Percentiles rank a stretch among this genome's conserved stretches.
Evolutionary conservation across 2,797 vertebrate species (phyloP).

Genomic region (Pipistrellus nathusii): DNA sequence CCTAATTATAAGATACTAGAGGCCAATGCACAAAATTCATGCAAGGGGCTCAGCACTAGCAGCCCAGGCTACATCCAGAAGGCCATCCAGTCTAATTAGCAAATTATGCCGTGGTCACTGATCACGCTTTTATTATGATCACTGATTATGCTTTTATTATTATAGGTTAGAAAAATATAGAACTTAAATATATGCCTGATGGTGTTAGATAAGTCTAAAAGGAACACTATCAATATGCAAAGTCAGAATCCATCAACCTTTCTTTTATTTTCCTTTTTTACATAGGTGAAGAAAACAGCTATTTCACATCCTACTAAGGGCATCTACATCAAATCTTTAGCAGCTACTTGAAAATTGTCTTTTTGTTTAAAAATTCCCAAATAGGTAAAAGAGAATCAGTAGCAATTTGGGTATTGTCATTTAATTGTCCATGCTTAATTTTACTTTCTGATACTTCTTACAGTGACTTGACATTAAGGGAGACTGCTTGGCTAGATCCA

Average conservation of each 20-base stretch:
- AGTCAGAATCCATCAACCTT: not conserved
- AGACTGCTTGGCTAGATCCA: not conserved
- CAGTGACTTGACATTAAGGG: not conserved
- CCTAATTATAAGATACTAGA: constrained; percentile 37
- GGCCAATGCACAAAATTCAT: too few relatives aligned
- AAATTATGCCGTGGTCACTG: too few relatives aligned
- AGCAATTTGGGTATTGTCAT: not conserved
- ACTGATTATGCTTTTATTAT: too few relatives aligned
- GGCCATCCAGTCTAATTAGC: too few relatives aligned
- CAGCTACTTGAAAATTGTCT: constrained; percentile 22
- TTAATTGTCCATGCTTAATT: not conserved
- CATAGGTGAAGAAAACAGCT: not conserved
- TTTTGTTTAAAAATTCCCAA: constrained; percentile 31
- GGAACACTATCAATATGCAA: not conserved
- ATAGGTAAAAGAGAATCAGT: constrained; percentile 1
- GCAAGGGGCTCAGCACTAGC: too few relatives aligned
- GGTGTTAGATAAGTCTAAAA: constrained; percentile 29
- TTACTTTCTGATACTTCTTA: constrained; percentile 30
- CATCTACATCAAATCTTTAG: not conserved
- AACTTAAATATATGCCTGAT: constrained; percentile 64
- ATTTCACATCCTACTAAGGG: not conserved
- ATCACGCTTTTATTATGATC: too few relatives aligned
- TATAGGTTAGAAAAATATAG: constrained; percentile 25
- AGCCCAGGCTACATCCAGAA: too few relatives aligned
- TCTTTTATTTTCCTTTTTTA: constrained; percentile 35